Evolutionary conservation across 2,888 invertebrate genomes (phyloP), one percentile per base, ranked within the genome.

Genomic region (Papilio elwesi): DNA sequence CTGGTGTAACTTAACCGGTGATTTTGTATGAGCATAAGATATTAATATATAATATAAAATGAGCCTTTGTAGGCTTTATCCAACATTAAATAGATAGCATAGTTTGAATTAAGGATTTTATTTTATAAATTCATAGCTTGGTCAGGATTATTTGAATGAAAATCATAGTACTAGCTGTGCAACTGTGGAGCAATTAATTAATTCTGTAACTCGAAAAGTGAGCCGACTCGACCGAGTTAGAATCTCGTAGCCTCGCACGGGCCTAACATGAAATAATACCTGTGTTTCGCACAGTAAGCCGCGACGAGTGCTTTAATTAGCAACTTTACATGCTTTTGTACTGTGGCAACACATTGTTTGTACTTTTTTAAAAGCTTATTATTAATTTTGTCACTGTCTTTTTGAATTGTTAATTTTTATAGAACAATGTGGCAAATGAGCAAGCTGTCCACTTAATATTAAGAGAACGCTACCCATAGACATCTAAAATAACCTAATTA

Each of bases 151-250:
- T 55, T 26, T 6, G 7, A 12, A 36, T 57, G 26, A 36, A 36
- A 57, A 4, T 0, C 16, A 55, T 11, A 36, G 36, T 26, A 26
- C 26, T 36, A 26, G n/a, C n/a, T n/a, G n/a, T n/a, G n/a, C n/a
- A 11, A 26, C 55, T 55, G 6, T 38, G 13, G 15, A 43, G 43
- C 59, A 59, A 43, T 59, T 59, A 59, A 43, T 59, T 59, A n/a
- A 15, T 59, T 59, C 43, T 59, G 43, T 59, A 43, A 59, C 38
- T 13, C n/a, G 13, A 3, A 59, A 59, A 59, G 13, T 26, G 13
- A 59, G 38, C 38, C n/a, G 13, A 10, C 59, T 59, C 59, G 59
- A n/a, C 38, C 38, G 38, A 38, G 59, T 59, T 59, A 59, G 59
- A 3, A 59, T 43, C n/a, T n/a, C n/a, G 59, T 38, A n/a, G 7